These are phyloP conservation scores for Neodiprion lecontei DNA, from an alignment of 1,140 invertebrate genomes.

Conservation along the genomic window DNA sequence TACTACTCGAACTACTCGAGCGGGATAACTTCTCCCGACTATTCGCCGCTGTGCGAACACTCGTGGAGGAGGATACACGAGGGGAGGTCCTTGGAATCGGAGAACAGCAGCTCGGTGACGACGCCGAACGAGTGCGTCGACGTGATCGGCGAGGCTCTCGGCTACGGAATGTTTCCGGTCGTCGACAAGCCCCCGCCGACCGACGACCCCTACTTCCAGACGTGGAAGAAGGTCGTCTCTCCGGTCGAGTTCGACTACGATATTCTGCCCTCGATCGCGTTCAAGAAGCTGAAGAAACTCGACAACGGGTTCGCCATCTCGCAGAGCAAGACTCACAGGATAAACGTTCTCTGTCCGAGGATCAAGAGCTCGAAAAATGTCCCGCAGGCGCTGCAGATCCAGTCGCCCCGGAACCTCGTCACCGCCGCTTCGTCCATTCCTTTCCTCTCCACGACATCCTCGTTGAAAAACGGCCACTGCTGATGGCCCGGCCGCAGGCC, in stretches of 20 bases:
- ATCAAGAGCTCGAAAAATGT: constrained; percentile 66
- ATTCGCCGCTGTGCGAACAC: constrained; percentile 42
- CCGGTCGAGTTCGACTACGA: constrained; percentile 48
- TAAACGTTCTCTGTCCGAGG: constrained; percentile 61
- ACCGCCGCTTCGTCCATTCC: constrained; percentile 23
- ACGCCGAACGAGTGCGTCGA: constrained; percentile 37
- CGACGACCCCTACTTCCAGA: constrained; percentile 67
- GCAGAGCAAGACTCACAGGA: constrained; percentile 50
- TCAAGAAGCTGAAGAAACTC: constrained; percentile 57
- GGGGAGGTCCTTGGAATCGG: constrained; percentile 58
- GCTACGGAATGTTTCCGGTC: constrained; percentile 37
- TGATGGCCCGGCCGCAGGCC: constrained; percentile 40
- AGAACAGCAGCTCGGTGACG: constrained; percentile 41
- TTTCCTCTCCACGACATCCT: constrained; percentile 31
- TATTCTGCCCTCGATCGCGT: constrained; percentile 63
- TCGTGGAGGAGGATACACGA: constrained; percentile 39
- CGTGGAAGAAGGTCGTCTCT: constrained; percentile 61
- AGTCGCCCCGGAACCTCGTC: neutral
- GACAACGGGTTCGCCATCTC: constrained; percentile 41
- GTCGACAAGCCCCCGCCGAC: constrained; percentile 42
- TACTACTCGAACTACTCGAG: constrained; percentile 44
- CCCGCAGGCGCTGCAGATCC: constrained; percentile 49
- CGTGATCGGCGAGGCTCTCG: constrained; percentile 8
- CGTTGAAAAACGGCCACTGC: constrained; percentile 45
- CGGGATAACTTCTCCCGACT: constrained; percentile 50